A percentile compares a stretch with the other conserved stretches of the same genome.
These are phyloP conservation scores for Mythimna ferrago DNA, from an alignment of 2,888 invertebrate genomes.

Conservation along the genomic window DNA sequence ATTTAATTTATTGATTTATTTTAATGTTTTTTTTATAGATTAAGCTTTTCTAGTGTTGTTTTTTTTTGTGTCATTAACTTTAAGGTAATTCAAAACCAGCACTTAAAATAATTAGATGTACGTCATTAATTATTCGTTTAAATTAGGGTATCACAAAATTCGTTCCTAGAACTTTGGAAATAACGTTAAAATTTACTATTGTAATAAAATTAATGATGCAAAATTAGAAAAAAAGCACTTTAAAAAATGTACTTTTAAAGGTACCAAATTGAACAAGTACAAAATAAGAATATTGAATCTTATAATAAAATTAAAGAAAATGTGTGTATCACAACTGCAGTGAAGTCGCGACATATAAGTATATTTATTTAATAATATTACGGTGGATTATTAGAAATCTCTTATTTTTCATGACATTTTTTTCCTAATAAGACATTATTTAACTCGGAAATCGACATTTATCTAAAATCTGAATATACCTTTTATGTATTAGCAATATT, in stretches of 20 bases:
- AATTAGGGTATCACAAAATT: conserved; percentile 5
- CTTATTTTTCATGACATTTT: conserved; percentile 48
- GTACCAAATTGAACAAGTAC: conserved; percentile 25
- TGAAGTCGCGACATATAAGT: conserved; percentile 23
- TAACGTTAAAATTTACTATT: neutral
- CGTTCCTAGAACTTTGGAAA: conserved; percentile 27
- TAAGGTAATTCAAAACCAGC: neutral
- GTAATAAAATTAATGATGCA: conserved; percentile 2
- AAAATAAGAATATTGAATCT: conserved; percentile 15
- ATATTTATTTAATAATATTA: conserved; percentile 16
- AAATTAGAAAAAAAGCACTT: conserved; percentile 16
- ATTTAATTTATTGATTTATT: neutral
- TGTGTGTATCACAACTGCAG: conserved; percentile 28
- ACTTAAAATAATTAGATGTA: conserved; percentile 4
- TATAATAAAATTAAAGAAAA: neutral
- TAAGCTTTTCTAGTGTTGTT: conserved; percentile 21
- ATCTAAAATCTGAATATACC: neutral
- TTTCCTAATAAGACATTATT: neutral
- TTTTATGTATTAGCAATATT: neutral
- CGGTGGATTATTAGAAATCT: conserved; percentile 49
- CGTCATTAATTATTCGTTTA: conserved; percentile 31
- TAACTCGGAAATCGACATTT: neutral
- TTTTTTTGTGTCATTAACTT: neutral
- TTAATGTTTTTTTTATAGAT: neutral
- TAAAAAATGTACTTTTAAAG: neutral